Conservation (phyloP, 2,797 vertebrate species). For the Etheostoma perlongum region DNA sequence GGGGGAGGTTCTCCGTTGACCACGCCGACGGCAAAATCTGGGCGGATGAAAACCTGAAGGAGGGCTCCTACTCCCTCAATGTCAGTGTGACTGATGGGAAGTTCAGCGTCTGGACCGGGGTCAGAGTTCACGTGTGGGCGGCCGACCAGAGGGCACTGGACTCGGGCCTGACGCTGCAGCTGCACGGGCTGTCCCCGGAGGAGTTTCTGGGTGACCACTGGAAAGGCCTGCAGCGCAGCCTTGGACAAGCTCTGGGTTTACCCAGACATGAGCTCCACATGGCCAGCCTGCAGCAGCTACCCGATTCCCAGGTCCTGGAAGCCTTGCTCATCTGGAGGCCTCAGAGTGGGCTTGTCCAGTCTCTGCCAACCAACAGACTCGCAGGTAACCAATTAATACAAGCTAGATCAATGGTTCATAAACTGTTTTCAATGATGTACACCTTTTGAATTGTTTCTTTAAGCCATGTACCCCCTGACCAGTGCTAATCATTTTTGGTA, state of each 20-base stretch:
- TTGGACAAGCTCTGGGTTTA: conserved; percentile 85
- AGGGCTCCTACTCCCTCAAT: conserved; percentile 90
- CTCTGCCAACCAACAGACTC: conserved; percentile 83
- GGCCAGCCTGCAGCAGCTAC: conserved; percentile 92
- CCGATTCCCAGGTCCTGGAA: conserved; percentile 83
- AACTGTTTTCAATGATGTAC: too few relatives aligned
- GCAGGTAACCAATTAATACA: conserved; percentile 53
- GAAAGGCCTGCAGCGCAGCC: conserved; percentile 91
- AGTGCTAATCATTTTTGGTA: too few relatives aligned
- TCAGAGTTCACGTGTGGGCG: conserved; percentile 90
- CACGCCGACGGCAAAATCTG: conserved; percentile 89
- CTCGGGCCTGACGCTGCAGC: conserved; percentile 88
- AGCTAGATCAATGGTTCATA: background rate
- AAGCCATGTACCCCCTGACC: too few relatives aligned
- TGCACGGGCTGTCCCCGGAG: conserved; percentile 88
- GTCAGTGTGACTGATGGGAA: conserved; percentile 94
- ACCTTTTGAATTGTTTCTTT: too few relatives aligned
- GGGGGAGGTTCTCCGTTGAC: conserved; percentile 88
- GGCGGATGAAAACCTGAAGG: conserved; percentile 84
- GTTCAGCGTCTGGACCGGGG: conserved; percentile 82
- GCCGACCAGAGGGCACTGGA: conserved; percentile 85
- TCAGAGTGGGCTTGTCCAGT: conserved; percentile 64
- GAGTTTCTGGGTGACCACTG: conserved; percentile 95
- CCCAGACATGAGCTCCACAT: conserved; percentile 89
- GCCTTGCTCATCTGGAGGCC: conserved; percentile 88